These are phyloP conservation scores for Eolophus roseicapilla DNA, from an alignment of 2,113 vertebrate species.

Conservation along the genomic window DNA sequence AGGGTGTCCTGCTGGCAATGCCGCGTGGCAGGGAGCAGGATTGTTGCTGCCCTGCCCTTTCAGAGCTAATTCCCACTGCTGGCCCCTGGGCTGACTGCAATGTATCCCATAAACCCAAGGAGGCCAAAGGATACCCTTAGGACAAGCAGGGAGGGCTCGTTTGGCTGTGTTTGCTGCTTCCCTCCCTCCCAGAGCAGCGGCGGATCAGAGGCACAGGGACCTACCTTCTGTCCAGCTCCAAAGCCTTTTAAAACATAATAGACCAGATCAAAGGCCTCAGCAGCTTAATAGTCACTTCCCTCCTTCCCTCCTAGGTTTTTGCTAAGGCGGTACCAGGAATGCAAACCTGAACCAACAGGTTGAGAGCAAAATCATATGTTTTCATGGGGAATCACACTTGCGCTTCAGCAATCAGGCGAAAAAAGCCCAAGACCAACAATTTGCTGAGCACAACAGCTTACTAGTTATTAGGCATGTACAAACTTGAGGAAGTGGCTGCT, in stretches of 20 bases:
- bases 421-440: background rate
- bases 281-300: constrained; percentile 37
- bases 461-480: constrained; percentile 18
- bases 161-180: background rate
- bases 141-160: background rate
- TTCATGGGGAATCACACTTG: background rate
- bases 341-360: constrained; percentile 29
- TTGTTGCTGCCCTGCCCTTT: background rate
- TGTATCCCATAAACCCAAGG: fast-evolving
- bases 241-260: constrained; percentile 45
- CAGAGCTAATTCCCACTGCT: background rate
- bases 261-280: constrained; percentile 52
- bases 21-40: fast-evolving
- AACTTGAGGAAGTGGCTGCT: constrained; percentile 21
- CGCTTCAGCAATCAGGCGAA: background rate
- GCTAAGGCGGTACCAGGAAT: background rate
- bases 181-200: background rate
- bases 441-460: background rate
- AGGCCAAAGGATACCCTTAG: background rate
- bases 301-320: constrained; percentile 17
- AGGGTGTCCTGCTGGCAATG: background rate
- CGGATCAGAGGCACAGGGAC: background rate
- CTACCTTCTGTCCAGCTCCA: background rate
- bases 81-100: fast-evolving
- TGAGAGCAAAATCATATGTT: background rate